Base-by-base conservation (phyloP, 2,113 vertebrate genomes). In the Syrmaticus mikado region DNA sequence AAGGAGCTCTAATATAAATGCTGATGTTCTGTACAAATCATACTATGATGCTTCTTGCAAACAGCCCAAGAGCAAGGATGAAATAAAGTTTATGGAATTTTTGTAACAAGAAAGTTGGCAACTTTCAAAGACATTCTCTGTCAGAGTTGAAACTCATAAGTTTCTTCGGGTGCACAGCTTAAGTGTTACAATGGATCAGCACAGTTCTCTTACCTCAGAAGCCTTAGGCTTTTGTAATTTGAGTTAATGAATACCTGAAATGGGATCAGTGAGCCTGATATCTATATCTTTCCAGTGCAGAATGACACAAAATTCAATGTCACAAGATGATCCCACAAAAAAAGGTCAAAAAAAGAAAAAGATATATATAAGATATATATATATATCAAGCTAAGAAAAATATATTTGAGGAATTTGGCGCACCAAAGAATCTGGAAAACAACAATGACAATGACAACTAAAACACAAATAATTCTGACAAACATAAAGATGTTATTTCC, bases 1-100 rank as follows among this genome's bases (percentile, higher is more conserved):
- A 76, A 91, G 74, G 53, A 82, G 20, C 13, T 72, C 50, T 71
- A 62, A 82, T 68, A 58, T 14, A 84, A 84, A 68, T 38, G 36
- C 82, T 77, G 72, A 55, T 89, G 75, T 82, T 87, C 80, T 87
- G 32, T 38, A 64, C 30, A 77, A 30, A 62, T 77, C 36, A 43
- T 66, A 57, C 5, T 14, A 10, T 46, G 16, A 53, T 85, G 64
- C 21, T 50, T 58, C 12, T 77, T 77, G 19, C 7, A 89, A 77
- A 52, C 8, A 76, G 1, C 11, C 58, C 38, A 77, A 19, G 1
- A 75, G 1, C 8, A 10, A 30, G 11, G 52, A 45, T 72, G 30
- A 72, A 82, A 78, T 48, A 6, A 84, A 76, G 19, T 32, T 73
- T 15, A 27, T 89, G 40, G 58, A 90, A 52, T 73, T 62, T 80